Conservation (phyloP, 2,888 invertebrate genomes). For the Thymelicus acteon region DNA sequence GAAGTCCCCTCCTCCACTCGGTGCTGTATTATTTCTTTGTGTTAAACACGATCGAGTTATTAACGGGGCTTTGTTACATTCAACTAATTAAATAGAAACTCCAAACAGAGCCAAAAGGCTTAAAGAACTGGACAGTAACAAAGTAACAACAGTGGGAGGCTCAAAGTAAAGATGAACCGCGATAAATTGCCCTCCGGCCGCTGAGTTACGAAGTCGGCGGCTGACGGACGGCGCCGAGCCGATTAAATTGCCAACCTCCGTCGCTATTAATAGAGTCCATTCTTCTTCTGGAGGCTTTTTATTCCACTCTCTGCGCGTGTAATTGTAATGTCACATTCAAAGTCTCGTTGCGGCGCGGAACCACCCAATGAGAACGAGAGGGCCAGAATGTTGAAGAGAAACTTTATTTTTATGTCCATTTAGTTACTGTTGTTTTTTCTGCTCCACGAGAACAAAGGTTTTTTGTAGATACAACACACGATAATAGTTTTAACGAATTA, state of each 20-base stretch:
- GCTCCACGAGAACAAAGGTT: background rate
- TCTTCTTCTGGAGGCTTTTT: background rate
- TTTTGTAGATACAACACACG: too few relatives aligned
- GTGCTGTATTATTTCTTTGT: too few relatives aligned
- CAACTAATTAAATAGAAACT: background rate
- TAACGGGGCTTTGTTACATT: background rate
- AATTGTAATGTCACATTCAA: slow-evolving; percentile 22
- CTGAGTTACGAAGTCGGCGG: slow-evolving; percentile 13
- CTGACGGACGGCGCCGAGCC: slow-evolving; percentile 11
- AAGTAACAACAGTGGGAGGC: background rate
- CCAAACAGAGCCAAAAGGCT: background rate
- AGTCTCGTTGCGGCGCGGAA: background rate
- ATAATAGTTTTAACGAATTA: too few relatives aligned
- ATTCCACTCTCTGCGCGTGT: slow-evolving; percentile 13
- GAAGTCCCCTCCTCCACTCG: too few relatives aligned
- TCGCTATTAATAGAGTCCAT: slow-evolving; percentile 7
- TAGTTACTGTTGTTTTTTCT: background rate
- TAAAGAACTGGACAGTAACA: slow-evolving; percentile 17
- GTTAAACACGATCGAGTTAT: too few relatives aligned
- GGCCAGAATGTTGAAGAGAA: background rate
- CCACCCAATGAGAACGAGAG: background rate
- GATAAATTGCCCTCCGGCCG: slow-evolving; percentile 14
- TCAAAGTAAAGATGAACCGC: slow-evolving; percentile 1
- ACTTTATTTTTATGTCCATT: background rate
- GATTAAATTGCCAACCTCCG: slow-evolving; percentile 6